phyloP scores from a whole-genome alignment of 2,113 vertebrate genomes.

The Ardeotis arabs region DNA sequence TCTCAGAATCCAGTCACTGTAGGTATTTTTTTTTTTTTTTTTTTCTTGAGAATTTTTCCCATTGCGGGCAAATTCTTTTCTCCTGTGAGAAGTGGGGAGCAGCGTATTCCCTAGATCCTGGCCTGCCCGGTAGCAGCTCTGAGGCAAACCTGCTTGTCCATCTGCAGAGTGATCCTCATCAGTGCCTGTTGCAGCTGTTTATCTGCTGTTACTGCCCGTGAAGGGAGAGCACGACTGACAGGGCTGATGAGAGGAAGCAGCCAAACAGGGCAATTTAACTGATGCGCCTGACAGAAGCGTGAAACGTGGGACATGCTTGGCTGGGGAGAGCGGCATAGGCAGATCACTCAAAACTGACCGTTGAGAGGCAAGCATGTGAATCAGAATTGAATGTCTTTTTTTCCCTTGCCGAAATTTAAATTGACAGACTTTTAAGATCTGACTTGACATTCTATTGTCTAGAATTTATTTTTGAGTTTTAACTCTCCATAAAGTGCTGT shows the following conservation, averaged over 20 bases:
- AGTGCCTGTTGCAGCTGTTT: neutral
- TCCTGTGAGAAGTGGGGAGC: neutral
- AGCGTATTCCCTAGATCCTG: neutral
- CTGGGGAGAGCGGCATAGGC: neutral
- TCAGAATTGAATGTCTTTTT: neutral
- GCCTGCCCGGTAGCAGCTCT: neutral
- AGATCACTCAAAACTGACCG: neutral
- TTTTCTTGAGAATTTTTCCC: neutral
- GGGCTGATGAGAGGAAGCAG: neutral
- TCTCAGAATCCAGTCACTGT: neutral
- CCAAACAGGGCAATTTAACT: neutral
- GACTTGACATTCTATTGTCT: neutral
- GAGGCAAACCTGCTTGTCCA: neutral
- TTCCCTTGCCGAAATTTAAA: neutral
- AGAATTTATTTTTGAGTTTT: neutral
- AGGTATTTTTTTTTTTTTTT: neutral
- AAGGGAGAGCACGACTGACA: neutral
- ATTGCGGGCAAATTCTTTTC: neutral
- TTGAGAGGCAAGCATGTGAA: neutral
- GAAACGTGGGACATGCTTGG: neutral
- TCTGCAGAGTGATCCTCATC: neutral
- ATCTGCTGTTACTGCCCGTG: neutral
- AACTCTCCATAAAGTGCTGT: neutral
- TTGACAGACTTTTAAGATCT: neutral
- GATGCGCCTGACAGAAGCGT: neutral